Evolutionary conservation across 2,797 vertebrate genomes (phyloP).

Genomic region (Thamnophis elegans): DNA sequence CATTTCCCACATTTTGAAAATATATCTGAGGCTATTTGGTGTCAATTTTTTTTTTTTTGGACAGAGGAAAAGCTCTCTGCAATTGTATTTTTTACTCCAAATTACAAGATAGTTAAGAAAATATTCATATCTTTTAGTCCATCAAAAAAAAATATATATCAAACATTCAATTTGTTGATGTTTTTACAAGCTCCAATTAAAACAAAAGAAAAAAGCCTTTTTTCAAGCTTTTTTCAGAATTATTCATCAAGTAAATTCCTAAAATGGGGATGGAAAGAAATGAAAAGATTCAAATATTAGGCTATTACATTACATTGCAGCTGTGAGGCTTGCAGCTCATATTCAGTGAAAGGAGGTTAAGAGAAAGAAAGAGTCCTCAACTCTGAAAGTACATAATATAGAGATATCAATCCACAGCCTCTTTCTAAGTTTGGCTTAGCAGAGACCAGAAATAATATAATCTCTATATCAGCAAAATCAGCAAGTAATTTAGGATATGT

Average conservation of each 20-base stretch:
- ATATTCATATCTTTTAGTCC: not conserved
- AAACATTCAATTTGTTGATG: not conserved
- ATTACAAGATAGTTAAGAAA: not conserved
- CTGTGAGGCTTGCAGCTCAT: not conserved
- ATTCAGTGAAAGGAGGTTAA: not conserved
- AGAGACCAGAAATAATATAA: not conserved
- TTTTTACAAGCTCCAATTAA: not conserved
- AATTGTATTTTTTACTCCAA: not conserved
- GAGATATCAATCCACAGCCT: not conserved
- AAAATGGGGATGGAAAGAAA: not conserved
- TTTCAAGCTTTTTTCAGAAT: not conserved
- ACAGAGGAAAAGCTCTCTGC: not conserved
- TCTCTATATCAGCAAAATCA: not conserved
- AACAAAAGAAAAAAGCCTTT: not conserved
- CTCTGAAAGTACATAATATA: not conserved
- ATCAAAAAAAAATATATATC: not conserved
- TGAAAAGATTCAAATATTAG: not conserved
- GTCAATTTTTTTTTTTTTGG: conserved; percentile 11
- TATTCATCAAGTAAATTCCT: not conserved
- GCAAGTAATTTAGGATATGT: not conserved
- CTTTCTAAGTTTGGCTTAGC: not conserved
- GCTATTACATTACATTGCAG: not conserved
- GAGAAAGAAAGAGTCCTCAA: not conserved
- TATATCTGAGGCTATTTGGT: conserved; percentile 28
- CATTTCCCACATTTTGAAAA: conserved; percentile 22